Percentiles rank a stretch among this genome's conserved stretches.
These are phyloP conservation scores for Andrena cerasifolii DNA, from an alignment of 1,140 invertebrate genomes.

Conservation along the genomic window DNA sequence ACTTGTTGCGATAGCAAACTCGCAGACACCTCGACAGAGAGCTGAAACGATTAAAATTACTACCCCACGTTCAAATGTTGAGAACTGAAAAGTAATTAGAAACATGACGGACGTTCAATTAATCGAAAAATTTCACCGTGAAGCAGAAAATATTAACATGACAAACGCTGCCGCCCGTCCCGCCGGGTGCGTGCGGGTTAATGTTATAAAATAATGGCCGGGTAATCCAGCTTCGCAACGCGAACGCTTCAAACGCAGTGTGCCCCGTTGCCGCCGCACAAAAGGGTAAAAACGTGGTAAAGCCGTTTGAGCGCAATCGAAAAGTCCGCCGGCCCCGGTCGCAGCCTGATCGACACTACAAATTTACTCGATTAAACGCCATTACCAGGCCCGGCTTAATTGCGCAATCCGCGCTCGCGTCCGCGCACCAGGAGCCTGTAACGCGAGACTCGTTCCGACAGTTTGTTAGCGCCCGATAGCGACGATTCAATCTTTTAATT, in stretches of 20 bases:
- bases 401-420: slow-evolving; percentile 51
- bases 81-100: slow-evolving; percentile 6
- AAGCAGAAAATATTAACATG: slow-evolving; percentile 26
- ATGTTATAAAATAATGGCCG: slow-evolving; percentile 44
- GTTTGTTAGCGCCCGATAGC: slow-evolving; percentile 51
- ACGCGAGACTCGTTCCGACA: slow-evolving; percentile 56
- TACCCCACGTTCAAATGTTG: neutral
- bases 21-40: too few species aligned
- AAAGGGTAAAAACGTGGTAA: slow-evolving; percentile 49
- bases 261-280: slow-evolving; percentile 43
- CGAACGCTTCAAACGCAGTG: slow-evolving; percentile 45
- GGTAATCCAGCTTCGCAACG: slow-evolving; percentile 34
- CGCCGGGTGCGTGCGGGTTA: neutral
- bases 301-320: slow-evolving; percentile 56
- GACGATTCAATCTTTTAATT: slow-evolving; percentile 53
- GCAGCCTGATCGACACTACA: slow-evolving; percentile 44
- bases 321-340: slow-evolving; percentile 42
- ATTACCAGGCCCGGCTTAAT: slow-evolving; percentile 60
- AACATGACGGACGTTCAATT: slow-evolving; percentile 30
- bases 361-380: slow-evolving; percentile 64
- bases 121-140: slow-evolving; percentile 32
- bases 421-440: neutral
- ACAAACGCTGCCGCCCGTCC: neutral
- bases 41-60: too few species aligned
- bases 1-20: too few species aligned